phyloP scores from a whole-genome alignment of 2,888 invertebrate species.

The Drosophila mettleri region DNA sequence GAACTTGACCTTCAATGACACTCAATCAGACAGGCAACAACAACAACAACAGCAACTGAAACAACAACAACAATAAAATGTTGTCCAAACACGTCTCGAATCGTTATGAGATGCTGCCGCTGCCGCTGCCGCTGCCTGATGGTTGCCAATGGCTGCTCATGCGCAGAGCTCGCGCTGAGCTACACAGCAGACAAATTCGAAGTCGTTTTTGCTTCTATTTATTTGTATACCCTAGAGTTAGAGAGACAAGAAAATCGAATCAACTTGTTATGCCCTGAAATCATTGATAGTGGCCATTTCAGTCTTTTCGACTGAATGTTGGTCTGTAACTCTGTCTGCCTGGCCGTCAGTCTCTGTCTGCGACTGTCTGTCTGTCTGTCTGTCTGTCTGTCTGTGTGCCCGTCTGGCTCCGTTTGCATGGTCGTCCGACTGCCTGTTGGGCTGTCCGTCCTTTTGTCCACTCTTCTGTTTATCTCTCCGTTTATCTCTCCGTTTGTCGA shows the following conservation, averaged over 20 bases:
- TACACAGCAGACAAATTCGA: slow-evolving; percentile 6
- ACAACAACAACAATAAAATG: slow-evolving; percentile 21
- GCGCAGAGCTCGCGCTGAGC: slow-evolving; percentile 19
- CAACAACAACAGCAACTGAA: slow-evolving; percentile 18
- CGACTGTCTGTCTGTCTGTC: background rate
- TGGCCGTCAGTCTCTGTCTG: background rate
- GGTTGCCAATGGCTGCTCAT: slow-evolving; percentile 27
- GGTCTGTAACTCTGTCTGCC: background rate
- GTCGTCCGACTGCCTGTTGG: background rate
- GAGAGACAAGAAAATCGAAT: background rate
- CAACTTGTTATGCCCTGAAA: background rate
- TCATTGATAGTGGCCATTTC: too few species aligned
- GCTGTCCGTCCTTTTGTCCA: too few species aligned
- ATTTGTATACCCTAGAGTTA: background rate
- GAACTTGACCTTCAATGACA: slow-evolving; percentile 73
- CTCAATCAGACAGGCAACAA: slow-evolving; percentile 26
- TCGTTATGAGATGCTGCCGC: slow-evolving; percentile 18
- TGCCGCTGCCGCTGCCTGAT: slow-evolving; percentile 1
- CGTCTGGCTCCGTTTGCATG: background rate
- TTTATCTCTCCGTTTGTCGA: background rate
- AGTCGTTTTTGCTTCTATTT: background rate
- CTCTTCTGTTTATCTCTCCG: background rate
- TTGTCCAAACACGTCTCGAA: slow-evolving; percentile 32
- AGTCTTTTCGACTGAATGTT: too few species aligned
- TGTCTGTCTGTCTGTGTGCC: background rate